Conservation (phyloP, 2,888 invertebrate species). For the Corbicula japonica region DNA sequence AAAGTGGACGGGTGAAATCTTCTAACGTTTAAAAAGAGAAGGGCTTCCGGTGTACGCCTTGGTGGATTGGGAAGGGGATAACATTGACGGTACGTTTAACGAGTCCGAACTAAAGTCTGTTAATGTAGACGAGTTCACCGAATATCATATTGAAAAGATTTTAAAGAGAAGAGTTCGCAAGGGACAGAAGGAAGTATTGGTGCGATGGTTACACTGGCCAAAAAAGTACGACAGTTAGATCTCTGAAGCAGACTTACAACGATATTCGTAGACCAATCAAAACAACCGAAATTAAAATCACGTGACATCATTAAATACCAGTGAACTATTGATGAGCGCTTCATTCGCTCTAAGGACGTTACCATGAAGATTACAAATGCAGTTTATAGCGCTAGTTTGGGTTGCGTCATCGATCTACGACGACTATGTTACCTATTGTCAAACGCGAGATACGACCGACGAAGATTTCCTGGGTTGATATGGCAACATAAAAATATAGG, state of each 20-base stretch:
- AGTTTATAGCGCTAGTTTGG: slow-evolving; percentile 22
- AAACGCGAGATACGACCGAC: slow-evolving; percentile 10
- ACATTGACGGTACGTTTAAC: slow-evolving; percentile 49
- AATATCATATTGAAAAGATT: slow-evolving; percentile 49
- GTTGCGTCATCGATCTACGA: slow-evolving; percentile 18
- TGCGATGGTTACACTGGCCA: slow-evolving; percentile 62
- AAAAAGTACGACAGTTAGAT: slow-evolving; percentile 50
- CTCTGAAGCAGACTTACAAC: slow-evolving; percentile 14
- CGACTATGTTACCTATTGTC: slow-evolving; percentile 26
- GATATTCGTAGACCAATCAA: slow-evolving; percentile 7
- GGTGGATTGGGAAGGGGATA: slow-evolving; percentile 41
- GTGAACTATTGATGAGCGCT: neutral
- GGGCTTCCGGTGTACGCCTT: slow-evolving; percentile 44
- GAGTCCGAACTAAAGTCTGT: slow-evolving; percentile 52
- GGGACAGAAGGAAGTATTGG: slow-evolving; percentile 50
- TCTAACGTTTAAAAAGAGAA: slow-evolving; percentile 44
- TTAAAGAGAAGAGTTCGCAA: slow-evolving; percentile 35
- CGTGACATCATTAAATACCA: too few relatives aligned
- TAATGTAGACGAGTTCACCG: slow-evolving; percentile 31
- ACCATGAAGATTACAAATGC: slow-evolving; percentile 37
- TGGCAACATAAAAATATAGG: slow-evolving; percentile 44
- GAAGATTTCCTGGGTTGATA: slow-evolving; percentile 33
- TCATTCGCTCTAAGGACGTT: neutral
- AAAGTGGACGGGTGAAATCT: slow-evolving; percentile 58
- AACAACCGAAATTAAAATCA: neutral